phyloP scores from a whole-genome alignment of 2,113 vertebrate genomes.

The Enhydra lutris region DNA sequence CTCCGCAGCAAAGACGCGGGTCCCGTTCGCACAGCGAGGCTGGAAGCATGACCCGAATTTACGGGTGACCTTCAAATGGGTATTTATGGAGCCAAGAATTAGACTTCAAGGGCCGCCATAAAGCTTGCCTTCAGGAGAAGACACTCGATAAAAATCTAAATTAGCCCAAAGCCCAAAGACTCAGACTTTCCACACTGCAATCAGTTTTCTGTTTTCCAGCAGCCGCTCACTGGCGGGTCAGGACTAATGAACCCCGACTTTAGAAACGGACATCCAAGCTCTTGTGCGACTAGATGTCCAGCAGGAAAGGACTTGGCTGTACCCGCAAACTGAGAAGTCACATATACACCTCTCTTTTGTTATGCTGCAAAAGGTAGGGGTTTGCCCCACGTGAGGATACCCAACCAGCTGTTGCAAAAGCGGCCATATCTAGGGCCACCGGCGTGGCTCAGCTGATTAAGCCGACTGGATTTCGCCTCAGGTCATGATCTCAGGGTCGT shows the following conservation, averaged over 20 bases:
- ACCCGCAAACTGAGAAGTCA: neutral
- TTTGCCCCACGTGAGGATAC: neutral
- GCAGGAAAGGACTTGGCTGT: neutral
- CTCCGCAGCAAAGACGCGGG: neutral
- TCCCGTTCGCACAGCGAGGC: neutral
- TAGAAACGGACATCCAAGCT: neutral
- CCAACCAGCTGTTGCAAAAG: neutral
- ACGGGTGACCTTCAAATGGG: constrained; percentile 40
- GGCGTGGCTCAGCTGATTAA: no score
- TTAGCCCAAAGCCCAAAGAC: neutral
- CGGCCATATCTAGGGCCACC: neutral
- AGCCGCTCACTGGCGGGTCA: neutral
- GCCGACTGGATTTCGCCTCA: no score
- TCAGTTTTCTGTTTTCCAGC: neutral
- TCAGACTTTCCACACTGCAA: neutral
- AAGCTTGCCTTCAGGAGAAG: neutral
- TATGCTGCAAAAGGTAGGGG: neutral
- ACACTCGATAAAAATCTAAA: neutral
- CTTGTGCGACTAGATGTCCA: neutral
- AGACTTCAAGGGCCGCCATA: neutral
- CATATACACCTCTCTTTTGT: neutral
- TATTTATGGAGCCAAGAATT: constrained; percentile 46
- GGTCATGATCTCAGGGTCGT: no score
- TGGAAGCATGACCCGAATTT: constrained; percentile 46
- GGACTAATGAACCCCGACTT: neutral